These are phyloP conservation scores for Chaetodon auriga DNA, from an alignment of 2,113 vertebrate species.

Conservation along the genomic window DNA sequence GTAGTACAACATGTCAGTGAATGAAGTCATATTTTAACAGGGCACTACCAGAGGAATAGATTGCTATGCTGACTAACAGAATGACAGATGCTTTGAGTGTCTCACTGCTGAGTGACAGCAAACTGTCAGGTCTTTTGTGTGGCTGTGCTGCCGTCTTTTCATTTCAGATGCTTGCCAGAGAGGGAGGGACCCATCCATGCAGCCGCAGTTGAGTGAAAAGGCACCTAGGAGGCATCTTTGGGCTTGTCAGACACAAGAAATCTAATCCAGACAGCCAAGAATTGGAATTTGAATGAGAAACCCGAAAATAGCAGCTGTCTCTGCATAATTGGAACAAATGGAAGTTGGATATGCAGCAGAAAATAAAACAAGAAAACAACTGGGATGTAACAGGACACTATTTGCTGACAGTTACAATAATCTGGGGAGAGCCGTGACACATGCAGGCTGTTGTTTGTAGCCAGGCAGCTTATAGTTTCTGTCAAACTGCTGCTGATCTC, in stretches of 20 bases:
- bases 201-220: constrained; percentile 67
- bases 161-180: constrained; percentile 61
- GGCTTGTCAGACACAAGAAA: constrained; percentile 73
- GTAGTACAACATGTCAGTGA: constrained; percentile 48
- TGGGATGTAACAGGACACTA: constrained; percentile 64
- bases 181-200: constrained; percentile 68
- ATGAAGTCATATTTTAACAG: constrained; percentile 64
- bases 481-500: constrained; percentile 68
- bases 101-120: constrained; percentile 72
- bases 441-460: constrained; percentile 65
- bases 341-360: constrained; percentile 67
- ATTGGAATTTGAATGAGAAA: constrained; percentile 63
- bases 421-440: constrained; percentile 43
- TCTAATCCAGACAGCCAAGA: constrained; percentile 69
- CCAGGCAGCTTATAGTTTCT: constrained; percentile 71
- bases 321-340: constrained; percentile 79
- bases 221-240: constrained; percentile 74
- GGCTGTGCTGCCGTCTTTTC: constrained; percentile 67
- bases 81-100: constrained; percentile 70
- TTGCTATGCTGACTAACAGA: constrained; percentile 70
- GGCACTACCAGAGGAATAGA: constrained; percentile 62
- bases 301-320: constrained; percentile 75
- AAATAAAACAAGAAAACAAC: constrained; percentile 67
- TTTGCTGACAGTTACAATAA: constrained; percentile 73
- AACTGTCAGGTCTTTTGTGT: constrained; percentile 72